A percentile compares a stretch with the other conserved stretches of the same genome.
phyloP scores from a whole-genome alignment of 2,888 invertebrate species.

The Cepaea hortensis region DNA sequence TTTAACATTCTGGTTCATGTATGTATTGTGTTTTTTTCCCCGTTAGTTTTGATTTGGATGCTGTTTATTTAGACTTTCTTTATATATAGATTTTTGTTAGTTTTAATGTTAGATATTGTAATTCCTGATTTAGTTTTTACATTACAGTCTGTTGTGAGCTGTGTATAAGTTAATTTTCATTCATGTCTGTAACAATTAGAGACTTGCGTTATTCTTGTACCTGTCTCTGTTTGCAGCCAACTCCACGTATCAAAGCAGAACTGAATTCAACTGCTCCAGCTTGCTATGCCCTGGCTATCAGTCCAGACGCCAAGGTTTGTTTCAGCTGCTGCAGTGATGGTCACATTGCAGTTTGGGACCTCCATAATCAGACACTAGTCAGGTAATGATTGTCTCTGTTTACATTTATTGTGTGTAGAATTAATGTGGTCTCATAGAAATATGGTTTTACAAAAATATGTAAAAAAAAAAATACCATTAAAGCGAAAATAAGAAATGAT shows the following conservation, averaged over 20 bases:
- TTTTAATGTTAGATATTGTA: too few species aligned
- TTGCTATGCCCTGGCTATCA: conserved; percentile 97
- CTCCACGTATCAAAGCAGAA: conserved; percentile 94
- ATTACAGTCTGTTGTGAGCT: not conserved
- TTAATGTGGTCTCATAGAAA: too few species aligned
- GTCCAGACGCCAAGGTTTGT: conserved; percentile 96
- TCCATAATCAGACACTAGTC: conserved; percentile 93
- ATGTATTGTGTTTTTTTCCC: too few species aligned
- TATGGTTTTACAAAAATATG: too few species aligned
- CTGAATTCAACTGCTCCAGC: conserved; percentile 95
- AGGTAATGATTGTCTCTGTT: conserved; percentile 76
- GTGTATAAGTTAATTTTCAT: not conserved
- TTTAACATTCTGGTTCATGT: too few species aligned
- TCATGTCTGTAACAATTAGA: not conserved
- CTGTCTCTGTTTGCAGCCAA: conserved; percentile 79
- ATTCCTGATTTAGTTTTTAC: too few species aligned
- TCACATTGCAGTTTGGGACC: conserved; percentile 96
- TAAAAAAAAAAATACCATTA: too few species aligned
- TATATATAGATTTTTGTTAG: not conserved
- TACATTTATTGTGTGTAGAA: too few species aligned
- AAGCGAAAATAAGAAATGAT: too few species aligned
- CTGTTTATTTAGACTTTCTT: not conserved
- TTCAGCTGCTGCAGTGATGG: conserved; percentile 98
- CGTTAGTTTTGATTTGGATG: not conserved
- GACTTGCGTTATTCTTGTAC: not conserved